A percentile compares a stretch with the other conserved stretches of the same genome.
Conservation (phyloP, 2,797 vertebrate genomes). For the Gallinago nigripennis region DNA sequence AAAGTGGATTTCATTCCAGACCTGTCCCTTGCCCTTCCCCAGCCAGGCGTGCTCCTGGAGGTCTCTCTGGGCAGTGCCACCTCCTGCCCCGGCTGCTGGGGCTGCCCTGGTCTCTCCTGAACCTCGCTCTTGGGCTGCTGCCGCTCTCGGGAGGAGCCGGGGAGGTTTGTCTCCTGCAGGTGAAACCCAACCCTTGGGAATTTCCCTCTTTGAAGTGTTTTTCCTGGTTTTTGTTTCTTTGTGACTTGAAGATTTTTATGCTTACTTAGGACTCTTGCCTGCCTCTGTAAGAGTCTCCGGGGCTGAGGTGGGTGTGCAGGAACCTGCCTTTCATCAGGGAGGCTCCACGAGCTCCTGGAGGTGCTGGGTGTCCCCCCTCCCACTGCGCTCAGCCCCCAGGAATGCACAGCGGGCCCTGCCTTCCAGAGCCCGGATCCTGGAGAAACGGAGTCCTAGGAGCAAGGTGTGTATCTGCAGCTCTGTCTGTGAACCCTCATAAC, state of each 20-base stretch:
- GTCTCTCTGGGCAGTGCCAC: fast-evolving
- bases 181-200: not conserved
- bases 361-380: not conserved
- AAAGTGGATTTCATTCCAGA: not conserved
- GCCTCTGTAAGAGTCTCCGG: not conserved
- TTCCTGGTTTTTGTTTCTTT: not conserved
- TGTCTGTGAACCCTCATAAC: fast-evolving
- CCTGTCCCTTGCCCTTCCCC: fast-evolving
- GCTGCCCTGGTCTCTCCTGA: fast-evolving
- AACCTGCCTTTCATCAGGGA: not conserved
- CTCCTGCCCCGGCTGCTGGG: fast-evolving
- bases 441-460: not conserved
- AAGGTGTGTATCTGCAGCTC: fast-evolving
- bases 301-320: not conserved
- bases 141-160: fast-evolving
- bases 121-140: fast-evolving
- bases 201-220: constrained; percentile 22
- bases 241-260: not conserved
- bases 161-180: not conserved
- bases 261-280: not conserved
- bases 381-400: not conserved
- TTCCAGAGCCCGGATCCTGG: not conserved
- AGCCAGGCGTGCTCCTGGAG: not conserved
- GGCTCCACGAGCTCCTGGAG: not conserved
- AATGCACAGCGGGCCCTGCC: not conserved